Percentiles rank a stretch among this genome's conserved stretches.
Evolutionary conservation across 2,113 vertebrate genomes (phyloP).

Genomic region (Cavia aperea): DNA sequence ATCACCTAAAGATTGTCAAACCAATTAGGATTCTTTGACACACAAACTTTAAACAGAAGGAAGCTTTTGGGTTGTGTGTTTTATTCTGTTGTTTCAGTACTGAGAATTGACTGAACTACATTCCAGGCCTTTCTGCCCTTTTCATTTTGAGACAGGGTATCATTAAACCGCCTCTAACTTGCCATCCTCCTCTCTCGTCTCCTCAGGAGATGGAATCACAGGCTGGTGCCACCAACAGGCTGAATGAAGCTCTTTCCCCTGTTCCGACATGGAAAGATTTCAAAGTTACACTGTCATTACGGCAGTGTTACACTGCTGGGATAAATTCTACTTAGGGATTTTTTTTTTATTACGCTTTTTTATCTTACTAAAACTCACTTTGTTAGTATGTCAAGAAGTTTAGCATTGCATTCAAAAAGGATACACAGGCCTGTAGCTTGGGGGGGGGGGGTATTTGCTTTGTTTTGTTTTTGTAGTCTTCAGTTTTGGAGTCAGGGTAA

Average conservation of each 20-base stretch:
- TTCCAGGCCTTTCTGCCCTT: not conserved
- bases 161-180: not conserved
- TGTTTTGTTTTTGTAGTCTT: not conserved
- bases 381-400: not conserved
- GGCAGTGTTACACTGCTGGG: not conserved
- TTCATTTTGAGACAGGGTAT: not conserved
- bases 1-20: conserved; percentile 3
- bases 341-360: not conserved
- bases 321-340: not conserved
- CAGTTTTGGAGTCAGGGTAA: not conserved
- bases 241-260: not conserved
- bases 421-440: not conserved
- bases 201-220: not conserved
- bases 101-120: not conserved
- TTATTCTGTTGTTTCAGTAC: not conserved
- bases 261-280: not conserved
- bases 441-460: not conserved
- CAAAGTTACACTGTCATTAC: not conserved
- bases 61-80: not conserved
- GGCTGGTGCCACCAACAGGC: not conserved
- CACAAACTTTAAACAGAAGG: not conserved
- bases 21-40: not conserved
- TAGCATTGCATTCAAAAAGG: not conserved
- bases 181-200: not conserved
- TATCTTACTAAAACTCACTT: not conserved